Conservation (phyloP, 2,888 invertebrate genomes). For the Ctena decussata region DNA sequence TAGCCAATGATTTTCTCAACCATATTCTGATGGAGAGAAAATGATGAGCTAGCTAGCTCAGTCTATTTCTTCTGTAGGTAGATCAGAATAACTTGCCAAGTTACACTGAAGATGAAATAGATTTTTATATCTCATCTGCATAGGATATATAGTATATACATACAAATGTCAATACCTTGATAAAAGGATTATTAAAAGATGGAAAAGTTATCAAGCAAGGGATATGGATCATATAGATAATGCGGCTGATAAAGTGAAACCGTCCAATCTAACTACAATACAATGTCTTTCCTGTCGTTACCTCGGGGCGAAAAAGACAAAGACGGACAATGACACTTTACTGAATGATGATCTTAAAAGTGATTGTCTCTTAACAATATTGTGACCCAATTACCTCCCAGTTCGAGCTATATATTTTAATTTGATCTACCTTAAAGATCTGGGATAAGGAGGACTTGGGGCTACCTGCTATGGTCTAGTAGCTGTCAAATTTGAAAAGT, state of each 20-base stretch:
- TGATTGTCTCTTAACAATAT: constrained; percentile 4
- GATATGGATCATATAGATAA: not conserved
- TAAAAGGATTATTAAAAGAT: not conserved
- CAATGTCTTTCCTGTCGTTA: not conserved
- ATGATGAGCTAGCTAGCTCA: not conserved
- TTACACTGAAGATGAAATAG: not conserved
- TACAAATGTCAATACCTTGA: not conserved
- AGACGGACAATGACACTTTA: not conserved
- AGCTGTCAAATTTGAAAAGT: too few species aligned
- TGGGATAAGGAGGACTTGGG: not conserved
- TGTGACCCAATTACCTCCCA: not conserved
- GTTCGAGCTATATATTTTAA: not conserved
- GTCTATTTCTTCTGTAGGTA: not conserved
- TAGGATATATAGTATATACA: not conserved
- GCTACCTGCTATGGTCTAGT: too few species aligned
- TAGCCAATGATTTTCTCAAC: constrained; percentile 5
- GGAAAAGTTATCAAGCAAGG: not conserved
- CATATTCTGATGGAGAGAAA: not conserved
- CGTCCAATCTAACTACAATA: not conserved
- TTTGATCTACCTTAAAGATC: not conserved
- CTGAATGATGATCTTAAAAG: not conserved
- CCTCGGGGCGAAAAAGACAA: not conserved
- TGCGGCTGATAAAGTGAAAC: not conserved
- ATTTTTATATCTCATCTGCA: not conserved
- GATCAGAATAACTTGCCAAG: not conserved